These are phyloP conservation scores for Drosophila tristis DNA, from an alignment of 1,140 invertebrate genomes.

Conservation along the genomic window DNA sequence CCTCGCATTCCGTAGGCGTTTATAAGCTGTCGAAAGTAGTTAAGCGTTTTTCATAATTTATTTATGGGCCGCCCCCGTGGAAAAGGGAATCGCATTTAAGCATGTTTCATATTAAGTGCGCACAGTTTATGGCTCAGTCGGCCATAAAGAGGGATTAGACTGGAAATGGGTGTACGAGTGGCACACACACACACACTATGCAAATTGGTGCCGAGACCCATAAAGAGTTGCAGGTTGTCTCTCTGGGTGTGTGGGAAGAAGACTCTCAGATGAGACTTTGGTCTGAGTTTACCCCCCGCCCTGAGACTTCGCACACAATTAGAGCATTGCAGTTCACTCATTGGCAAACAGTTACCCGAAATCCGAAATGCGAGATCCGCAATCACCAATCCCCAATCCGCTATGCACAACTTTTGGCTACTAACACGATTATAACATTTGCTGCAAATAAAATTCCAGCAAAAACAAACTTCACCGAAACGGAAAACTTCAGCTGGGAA, in stretches of 20 bases:
- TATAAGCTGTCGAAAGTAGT: conserved; percentile 83
- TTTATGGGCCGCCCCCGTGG: conserved; percentile 62
- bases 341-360: conserved; percentile 69
- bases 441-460: conserved; percentile 57
- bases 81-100: conserved; percentile 65
- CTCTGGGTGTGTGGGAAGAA: too few species aligned
- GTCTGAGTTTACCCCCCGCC: too few species aligned
- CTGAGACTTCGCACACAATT: conserved; percentile 60
- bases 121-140: conserved; percentile 71
- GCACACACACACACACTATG: conserved; percentile 34
- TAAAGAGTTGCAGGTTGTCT: conserved; percentile 15
- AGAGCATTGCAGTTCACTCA: conserved; percentile 60
- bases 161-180: conserved; percentile 17
- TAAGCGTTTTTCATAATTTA: conserved; percentile 83
- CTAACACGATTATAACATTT: conserved; percentile 79
- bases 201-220: conserved; percentile 53
- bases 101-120: conserved; percentile 81
- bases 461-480: conserved; percentile 39
- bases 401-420: conserved; percentile 67
- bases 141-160: conserved; percentile 74
- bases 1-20: conserved; percentile 73
- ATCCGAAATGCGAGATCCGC: not conserved
- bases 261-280: too few species aligned
- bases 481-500: conserved; percentile 48
- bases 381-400: conserved; percentile 48